phyloP scores from a whole-genome alignment of 1,140 invertebrate species.

The Listronotus oregonensis region DNA sequence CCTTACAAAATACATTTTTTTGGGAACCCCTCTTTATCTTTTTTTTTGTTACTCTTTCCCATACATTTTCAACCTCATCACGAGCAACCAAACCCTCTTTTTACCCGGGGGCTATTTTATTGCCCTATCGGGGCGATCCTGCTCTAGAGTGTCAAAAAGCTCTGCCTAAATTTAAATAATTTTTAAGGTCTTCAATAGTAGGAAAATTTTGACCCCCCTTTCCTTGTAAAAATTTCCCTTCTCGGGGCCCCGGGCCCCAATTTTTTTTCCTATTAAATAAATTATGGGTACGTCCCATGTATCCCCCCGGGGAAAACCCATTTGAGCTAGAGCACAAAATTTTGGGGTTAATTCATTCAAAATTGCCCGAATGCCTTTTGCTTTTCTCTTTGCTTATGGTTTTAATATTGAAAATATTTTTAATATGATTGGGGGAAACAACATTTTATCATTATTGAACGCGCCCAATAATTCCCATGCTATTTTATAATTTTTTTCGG shows the following conservation, averaged over 20 bases:
- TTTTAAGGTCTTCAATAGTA: conserved; percentile 9
- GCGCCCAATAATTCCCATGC: conserved; percentile 46
- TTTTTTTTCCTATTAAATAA: conserved; percentile 32
- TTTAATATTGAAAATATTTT: conserved; percentile 39
- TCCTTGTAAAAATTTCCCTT: conserved; percentile 33
- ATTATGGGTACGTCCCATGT: conserved; percentile 40
- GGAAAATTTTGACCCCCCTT: not conserved
- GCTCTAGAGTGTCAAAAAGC: conserved; percentile 12
- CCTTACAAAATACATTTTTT: conserved; percentile 12
- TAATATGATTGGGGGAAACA: conserved; percentile 45
- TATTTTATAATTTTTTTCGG: conserved; percentile 44
- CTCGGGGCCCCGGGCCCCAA: conserved; percentile 31
- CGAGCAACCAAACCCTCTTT: not conserved
- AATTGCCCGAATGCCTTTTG: too few species aligned
- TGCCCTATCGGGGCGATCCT: not conserved
- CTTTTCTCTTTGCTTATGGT: conserved; percentile 36
- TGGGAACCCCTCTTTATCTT: not conserved
- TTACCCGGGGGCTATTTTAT: not conserved
- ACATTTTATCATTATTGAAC: conserved; percentile 44
- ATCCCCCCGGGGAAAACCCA: conserved; percentile 36
- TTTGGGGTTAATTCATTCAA: too few species aligned
- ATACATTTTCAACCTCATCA: not conserved
- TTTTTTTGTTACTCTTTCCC: not conserved
- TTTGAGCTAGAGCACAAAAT: conserved; percentile 31
- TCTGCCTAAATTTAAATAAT: conserved; percentile 14